phyloP scores from a whole-genome alignment of 2,797 vertebrate genomes.

The Setipinna tenuifilis region DNA sequence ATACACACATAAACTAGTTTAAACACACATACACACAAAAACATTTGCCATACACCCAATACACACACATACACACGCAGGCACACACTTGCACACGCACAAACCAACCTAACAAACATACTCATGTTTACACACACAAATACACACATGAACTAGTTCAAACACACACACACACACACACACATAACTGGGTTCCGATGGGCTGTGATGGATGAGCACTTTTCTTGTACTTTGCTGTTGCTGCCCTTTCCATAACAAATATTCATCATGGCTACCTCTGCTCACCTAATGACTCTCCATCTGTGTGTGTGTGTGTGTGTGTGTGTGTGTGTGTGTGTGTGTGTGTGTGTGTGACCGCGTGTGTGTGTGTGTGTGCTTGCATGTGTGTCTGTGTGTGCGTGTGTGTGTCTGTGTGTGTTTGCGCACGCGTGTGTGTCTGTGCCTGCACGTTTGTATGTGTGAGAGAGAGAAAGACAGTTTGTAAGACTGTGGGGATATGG shows the following conservation, averaged over 20 bases:
- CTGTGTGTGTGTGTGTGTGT: not conserved
- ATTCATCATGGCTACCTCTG: conserved; percentile 35
- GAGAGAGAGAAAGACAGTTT: not conserved
- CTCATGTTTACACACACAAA: too few relatives aligned
- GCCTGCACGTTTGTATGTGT: not conserved
- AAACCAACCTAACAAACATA: too few relatives aligned
- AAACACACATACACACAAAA: too few relatives aligned
- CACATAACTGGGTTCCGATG: conserved; percentile 12
- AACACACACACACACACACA: conserved; percentile 2
- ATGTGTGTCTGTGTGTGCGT: not conserved
- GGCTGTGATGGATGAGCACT: conserved; percentile 42
- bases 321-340: conserved; percentile 16
- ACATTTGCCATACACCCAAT: not conserved
- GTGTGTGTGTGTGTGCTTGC: conserved; percentile 1
- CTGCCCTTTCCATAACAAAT: conserved; percentile 38
- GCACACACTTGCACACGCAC: too few relatives aligned
- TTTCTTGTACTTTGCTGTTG: conserved; percentile 27
- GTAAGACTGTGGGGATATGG: not conserved
- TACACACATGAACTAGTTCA: too few relatives aligned
- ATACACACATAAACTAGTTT: not conserved
- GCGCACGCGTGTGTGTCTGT: not conserved
- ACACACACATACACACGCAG: too few relatives aligned
- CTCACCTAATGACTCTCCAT: conserved; percentile 26
- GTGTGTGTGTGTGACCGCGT: not conserved
- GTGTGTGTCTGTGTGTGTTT: not conserved